Base-by-base conservation (phyloP, 2,113 vertebrate genomes). In the Hirundichthys speculiger region DNA sequence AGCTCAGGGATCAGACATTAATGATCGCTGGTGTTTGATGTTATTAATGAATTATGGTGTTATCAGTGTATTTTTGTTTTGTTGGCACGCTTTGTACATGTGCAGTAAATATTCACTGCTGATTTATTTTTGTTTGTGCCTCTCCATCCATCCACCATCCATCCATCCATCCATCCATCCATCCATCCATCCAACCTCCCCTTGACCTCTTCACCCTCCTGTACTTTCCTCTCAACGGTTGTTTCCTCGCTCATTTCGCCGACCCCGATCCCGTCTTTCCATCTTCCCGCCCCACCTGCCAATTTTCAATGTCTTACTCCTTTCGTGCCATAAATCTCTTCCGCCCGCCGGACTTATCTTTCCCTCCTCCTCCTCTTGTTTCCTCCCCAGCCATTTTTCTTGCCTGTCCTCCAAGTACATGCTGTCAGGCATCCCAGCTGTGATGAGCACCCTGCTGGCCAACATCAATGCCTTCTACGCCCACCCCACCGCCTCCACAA, bases 391-490 rank as follows among this genome's bases (percentile, higher is more conserved):
- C 75, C 97, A 99, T 77, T 99, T 99, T 88, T 95, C 96, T 0
- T 99, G 98, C 90, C 94, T 99, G 52, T 98, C 97, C 18, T 98
- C 95, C 69, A 99, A 99, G 88, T 99, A 99, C 88, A 98, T 98
- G 96, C 92, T 96, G 73, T 93, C 96, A 4, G 96, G 96, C 0
- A 93, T 99, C 41, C 98, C 98, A 12, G 96, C 97, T 8, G 95
- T 98, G 74, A 99, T 99, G 98, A 98, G 98, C 90, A 97, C 96
- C 40, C 92, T 99, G 81, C 91, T 99, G 84, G 98, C 98, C 87
- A 99, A 99, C 91, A 99, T 99, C 90, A 99, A 99, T 64, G 96
- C 98, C 80, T 98, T 96, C 91, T 99, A 96, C 69, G 98, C 98
- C 53, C 98, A 99, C 87, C 97, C 96, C 38, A 96, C 94, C 1